Base-by-base conservation (phyloP, 2,888 invertebrate genomes). In the Sphecodes monilicornis region DNA sequence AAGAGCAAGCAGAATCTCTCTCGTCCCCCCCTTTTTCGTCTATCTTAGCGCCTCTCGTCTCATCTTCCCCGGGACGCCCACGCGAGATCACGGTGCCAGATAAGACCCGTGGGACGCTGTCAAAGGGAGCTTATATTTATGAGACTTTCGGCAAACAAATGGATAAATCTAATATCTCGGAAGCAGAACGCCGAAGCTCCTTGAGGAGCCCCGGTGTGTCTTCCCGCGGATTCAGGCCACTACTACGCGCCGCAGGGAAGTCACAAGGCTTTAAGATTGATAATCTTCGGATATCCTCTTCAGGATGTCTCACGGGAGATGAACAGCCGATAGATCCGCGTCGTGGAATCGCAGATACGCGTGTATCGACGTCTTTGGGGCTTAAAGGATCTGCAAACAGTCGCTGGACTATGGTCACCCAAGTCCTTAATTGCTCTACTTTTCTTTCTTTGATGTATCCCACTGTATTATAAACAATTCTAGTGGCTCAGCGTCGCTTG, bases 121-220 rank as follows among this genome's bases (percentile, higher is more conserved):
- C 94, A 94, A 94, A 94, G 94, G 93, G 92, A 93, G 92, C 93
- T 94, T 94, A 94, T 90, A 90, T 94, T 94, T 94, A 94, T 94
- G 94, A 94, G 94, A 94, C 93, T 94, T 93, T 94, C 91, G 93
- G 94, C 93, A 94, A 94, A 94, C 94, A 94, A 94, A 94, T 94
- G 93, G 93, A 93, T 94, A 93, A 94, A 94, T 93, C 93, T 94
- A 94, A 94, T 94, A 94, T 93, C 92, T 90, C 79, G 84, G 80
- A 88, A 86, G 86, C 86, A 88, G 89, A 86, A 89, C 76, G 78
- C 43, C 73, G 86, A 85, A 89, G 88, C 86, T 86, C 85, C 89
- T 90, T 87, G 89, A 89, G 81, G 78, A 84, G 77, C 76, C 74
- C 22, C 77, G 75, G 66, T 50, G 60, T 57, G 84, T 73, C 78